Evolutionary conservation across 1,140 invertebrate species (phyloP).

Genomic region (Callitettix versicolor): DNA sequence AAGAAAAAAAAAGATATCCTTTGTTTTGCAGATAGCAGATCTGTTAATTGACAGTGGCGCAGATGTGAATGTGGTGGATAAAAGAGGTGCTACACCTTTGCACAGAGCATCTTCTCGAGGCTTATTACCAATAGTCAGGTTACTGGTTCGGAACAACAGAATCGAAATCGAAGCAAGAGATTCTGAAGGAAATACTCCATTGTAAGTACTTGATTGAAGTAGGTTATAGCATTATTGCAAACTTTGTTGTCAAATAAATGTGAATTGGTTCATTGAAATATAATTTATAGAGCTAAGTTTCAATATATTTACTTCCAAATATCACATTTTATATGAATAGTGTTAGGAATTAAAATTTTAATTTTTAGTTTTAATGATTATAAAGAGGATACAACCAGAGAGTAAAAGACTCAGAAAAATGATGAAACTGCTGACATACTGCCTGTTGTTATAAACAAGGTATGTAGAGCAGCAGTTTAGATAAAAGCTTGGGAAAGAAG

Average conservation of each 20-base stretch:
- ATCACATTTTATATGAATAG: neutral
- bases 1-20: too few species aligned
- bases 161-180: slow-evolving; percentile 44
- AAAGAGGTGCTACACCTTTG: slow-evolving; percentile 65
- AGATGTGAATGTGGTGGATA: slow-evolving; percentile 63
- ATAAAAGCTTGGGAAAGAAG: too few species aligned
- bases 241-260: neutral
- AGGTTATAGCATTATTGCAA: neutral
- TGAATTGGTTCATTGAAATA: neutral
- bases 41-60: slow-evolving; percentile 59
- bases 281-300: slow-evolving; percentile 4
- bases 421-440: too few species aligned
- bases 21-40: slow-evolving; percentile 43
- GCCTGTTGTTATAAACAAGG: too few species aligned
- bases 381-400: too few species aligned
- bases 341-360: neutral
- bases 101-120: slow-evolving; percentile 78
- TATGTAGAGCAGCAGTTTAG: too few species aligned
- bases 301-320: neutral
- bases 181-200: slow-evolving; percentile 54
- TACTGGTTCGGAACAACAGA: slow-evolving; percentile 46
- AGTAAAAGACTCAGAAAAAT: too few species aligned
- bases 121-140: slow-evolving; percentile 53
- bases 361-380: too few species aligned
- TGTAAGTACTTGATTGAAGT: slow-evolving; percentile 38